Conservation (phyloP, 64 coral and sea anemone genomes). For the Catalaphyllia jardinei region DNA sequence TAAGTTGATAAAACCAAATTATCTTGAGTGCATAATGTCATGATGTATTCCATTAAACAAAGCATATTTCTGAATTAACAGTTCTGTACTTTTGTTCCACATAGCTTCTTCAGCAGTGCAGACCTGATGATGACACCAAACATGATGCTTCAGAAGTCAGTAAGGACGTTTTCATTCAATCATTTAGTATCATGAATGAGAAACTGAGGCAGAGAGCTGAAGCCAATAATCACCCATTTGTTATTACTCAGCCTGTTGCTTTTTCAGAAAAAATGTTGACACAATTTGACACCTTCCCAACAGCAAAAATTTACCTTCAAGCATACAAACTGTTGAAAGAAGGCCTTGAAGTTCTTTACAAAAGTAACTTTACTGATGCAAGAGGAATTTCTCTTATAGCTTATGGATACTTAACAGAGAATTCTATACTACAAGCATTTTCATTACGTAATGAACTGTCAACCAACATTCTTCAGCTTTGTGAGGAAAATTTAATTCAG, state of each 20-base stretch:
- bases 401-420: conserved; percentile 53
- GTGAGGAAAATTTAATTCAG: neutral
- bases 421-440: conserved; percentile 54
- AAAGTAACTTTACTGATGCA: conserved; percentile 69
- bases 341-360: conserved; percentile 40
- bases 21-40: too few species aligned
- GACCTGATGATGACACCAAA: neutral
- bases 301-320: conserved; percentile 72
- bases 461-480: neutral
- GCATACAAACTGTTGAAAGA: conserved; percentile 46
- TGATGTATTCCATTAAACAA: too few species aligned
- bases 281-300: conserved; percentile 61
- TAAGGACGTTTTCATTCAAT: neutral
- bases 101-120: neutral
- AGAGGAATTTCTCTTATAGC: conserved; percentile 64
- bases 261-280: conserved; percentile 56
- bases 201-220: neutral
- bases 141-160: neutral
- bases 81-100: too few species aligned
- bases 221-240: conserved; percentile 47
- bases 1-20: too few species aligned
- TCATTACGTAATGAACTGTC: neutral
- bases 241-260: conserved; percentile 26
- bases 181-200: neutral
- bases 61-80: too few species aligned